These are phyloP conservation scores for Chelonia mydas DNA, from an alignment of 2,797 vertebrate genomes.

Conservation along the genomic window DNA sequence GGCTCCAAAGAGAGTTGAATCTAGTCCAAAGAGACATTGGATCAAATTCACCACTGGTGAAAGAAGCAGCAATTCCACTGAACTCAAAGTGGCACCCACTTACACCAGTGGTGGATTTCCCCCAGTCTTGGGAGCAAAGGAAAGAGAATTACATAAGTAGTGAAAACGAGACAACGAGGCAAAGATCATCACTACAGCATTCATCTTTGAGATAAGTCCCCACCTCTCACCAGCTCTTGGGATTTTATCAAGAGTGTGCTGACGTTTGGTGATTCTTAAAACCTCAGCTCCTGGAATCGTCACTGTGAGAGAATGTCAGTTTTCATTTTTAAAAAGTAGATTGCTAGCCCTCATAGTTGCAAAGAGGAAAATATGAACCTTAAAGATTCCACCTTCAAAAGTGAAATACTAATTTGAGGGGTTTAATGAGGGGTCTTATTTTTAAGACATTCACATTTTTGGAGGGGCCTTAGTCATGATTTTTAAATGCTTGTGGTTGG, in stretches of 20 bases:
- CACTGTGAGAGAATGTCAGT: background rate
- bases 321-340: background rate
- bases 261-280: fast-evolving
- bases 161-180: no score
- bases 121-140: no score
- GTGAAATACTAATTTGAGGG: fast-evolving
- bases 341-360: background rate
- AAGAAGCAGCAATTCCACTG: no score
- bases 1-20: background rate
- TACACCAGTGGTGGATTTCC: no score
- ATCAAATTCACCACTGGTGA: background rate
- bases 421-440: background rate
- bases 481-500: background rate
- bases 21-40: background rate
- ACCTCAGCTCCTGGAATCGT: background rate
- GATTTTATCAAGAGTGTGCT: fast-evolving
- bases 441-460: fast-evolving
- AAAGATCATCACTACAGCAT: background rate
- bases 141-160: no score
- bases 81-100: no score
- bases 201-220: background rate
- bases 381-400: background rate
- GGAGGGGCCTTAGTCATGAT: background rate
- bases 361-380: background rate
- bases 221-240: background rate